Evolutionary conservation across 2,113 vertebrate species (phyloP), one percentile per base, ranked within the genome.

Genomic region (Colinus virginianus): DNA sequence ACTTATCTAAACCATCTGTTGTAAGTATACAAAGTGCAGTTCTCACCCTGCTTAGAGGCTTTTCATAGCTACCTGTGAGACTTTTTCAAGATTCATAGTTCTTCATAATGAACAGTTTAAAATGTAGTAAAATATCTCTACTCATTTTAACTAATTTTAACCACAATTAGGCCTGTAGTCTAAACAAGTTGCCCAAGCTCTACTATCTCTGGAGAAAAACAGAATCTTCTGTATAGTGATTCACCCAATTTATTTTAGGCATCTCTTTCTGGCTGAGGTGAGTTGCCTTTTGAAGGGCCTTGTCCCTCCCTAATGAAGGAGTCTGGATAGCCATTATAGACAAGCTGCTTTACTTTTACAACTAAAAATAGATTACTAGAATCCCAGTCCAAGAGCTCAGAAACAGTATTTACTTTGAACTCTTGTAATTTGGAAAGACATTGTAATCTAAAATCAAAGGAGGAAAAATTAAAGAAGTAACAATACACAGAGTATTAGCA

Each of bases 11-110:
- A 2, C 8, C 75, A 81, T 58, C 34, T 72, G 9, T 51, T 72
- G 36, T 46, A 82, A 76, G 51, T 59, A n/a, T 3, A 51, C 7
- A 0, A 0, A 6, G 4, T 66, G 23, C 3, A 32, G 32, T 19
- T 77, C 46, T 70, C n/a, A 78, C 20, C 26, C 71, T 13, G 21
- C 45, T 71, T 34, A 56, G 36, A 55, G 58, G 21, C 28, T 79
- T 72, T 93, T 64, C n/a, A 28, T 74, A 90, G 9, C 58, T 71
- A 55, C 4, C 7, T 43, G 15, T 30, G 20, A 75, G 51, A 51
- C 13, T 45, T 75, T 19, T 53, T 8, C 30, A 81, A 62, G n/a
- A 66, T 74, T 32, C 26, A 62, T 40, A n/a, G 40, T 32, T 45
- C 18, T 34, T 22, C 19, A 23, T 40, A 89, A 62, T 19, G 17